Conservation (phyloP, 1,140 invertebrate genomes). For the Drosophila melanica region DNA sequence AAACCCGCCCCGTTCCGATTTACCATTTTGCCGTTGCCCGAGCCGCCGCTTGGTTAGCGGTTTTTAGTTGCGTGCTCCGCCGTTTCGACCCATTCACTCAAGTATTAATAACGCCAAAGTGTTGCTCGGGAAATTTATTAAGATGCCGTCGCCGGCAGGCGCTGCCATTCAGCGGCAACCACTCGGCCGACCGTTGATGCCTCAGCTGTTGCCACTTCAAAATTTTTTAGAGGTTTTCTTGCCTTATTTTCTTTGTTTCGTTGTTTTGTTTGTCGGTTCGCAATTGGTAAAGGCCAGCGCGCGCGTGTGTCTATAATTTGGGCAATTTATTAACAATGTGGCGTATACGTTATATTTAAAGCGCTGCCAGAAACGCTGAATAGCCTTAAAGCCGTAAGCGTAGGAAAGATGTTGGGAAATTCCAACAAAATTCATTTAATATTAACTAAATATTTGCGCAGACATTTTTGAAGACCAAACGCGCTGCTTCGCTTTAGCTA, state of each 20-base stretch:
- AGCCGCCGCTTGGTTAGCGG: slow-evolving; percentile 46
- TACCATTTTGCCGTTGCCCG: neutral
- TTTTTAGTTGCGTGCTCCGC: slow-evolving; percentile 63
- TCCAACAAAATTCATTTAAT: neutral
- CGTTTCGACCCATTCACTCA: slow-evolving; percentile 46
- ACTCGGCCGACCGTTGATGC: slow-evolving; percentile 31
- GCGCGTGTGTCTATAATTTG: slow-evolving; percentile 58
- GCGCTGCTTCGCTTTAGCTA: neutral
- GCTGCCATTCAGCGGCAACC: slow-evolving; percentile 19
- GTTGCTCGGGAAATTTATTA: slow-evolving; percentile 76
- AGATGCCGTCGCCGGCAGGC: slow-evolving; percentile 67
- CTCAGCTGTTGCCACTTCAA: slow-evolving; percentile 52
- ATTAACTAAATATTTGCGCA: slow-evolving; percentile 1
- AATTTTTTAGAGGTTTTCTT: slow-evolving; percentile 16
- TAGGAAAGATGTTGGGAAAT: neutral
- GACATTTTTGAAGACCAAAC: neutral
- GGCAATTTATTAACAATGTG: slow-evolving; percentile 63
- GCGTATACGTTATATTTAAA: slow-evolving; percentile 59
- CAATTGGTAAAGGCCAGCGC: slow-evolving; percentile 26
- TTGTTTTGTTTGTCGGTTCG: slow-evolving; percentile 28
- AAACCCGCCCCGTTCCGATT: neutral
- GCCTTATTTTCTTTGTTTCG: neutral
- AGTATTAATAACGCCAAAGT: slow-evolving; percentile 79
- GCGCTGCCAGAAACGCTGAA: neutral
- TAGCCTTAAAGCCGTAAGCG: neutral